phyloP scores from a whole-genome alignment of 2,888 invertebrate species.

The Drosophila demipolita region DNA sequence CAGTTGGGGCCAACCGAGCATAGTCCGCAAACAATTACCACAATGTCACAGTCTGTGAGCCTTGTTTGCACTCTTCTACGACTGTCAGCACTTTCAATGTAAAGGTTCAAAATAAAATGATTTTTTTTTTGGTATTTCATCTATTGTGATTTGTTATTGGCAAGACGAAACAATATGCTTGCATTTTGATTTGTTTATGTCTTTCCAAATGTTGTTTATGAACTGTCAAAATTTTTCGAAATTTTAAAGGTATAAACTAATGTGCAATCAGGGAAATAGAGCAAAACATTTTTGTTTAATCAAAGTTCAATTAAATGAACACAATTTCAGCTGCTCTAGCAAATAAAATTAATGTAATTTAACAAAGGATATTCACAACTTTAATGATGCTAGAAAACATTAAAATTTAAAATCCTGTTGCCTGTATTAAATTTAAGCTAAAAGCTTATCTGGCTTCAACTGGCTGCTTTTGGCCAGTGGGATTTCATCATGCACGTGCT shows the following conservation, averaged over 20 bases:
- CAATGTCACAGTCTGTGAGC: constrained; percentile 28
- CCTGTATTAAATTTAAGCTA: neutral
- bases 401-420: neutral
- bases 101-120: constrained; percentile 6
- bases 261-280: constrained; percentile 29
- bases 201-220: constrained; percentile 48
- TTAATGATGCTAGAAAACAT: neutral
- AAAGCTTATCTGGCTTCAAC: neutral
- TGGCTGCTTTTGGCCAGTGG: constrained; percentile 19
- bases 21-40: constrained; percentile 40
- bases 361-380: neutral
- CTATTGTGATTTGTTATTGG: constrained; percentile 50
- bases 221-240: constrained; percentile 41
- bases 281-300: constrained; percentile 17
- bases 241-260: constrained; percentile 49
- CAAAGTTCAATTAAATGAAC: constrained; percentile 34
- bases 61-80: constrained; percentile 14
- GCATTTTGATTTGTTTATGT: constrained; percentile 56
- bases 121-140: constrained; percentile 2
- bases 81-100: constrained; percentile 12
- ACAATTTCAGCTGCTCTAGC: constrained; percentile 3
- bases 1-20: constrained; percentile 9
- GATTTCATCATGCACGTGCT: constrained; percentile 13
- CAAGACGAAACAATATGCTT: constrained; percentile 50
- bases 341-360: neutral